Evolutionary conservation across 2,113 vertebrate species (phyloP), one percentile per base, ranked within the genome.

Genomic region (Sprattus sprattus): DNA sequence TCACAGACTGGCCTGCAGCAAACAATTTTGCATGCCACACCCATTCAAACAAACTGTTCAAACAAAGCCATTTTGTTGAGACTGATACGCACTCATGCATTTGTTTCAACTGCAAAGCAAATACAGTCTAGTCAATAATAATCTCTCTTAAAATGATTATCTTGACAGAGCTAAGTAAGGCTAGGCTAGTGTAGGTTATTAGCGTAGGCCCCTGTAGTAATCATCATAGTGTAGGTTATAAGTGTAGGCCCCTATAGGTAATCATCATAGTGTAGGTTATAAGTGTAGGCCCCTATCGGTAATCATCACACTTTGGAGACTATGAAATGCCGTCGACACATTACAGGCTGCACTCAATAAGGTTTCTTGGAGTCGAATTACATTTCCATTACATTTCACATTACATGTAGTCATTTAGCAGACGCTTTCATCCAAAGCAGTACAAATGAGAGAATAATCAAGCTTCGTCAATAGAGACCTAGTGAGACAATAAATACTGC

Each of bases 1-100:
- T 2, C 71, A 78, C 11, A 78, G 6, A 28, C n/a, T 78, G 32
- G 32, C 71, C 71, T 78, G 71, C 71, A 78, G 71, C 71, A 78
- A 78, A 78, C 71, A 39, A 11, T 75, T 75, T 75, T 75, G 67
- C 25, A 28, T 75, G 67, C 67, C 67, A 13, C 67, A 39, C 67
- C 67, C 67, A 39, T 32, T 78, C 71, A 78, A 78, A 78, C 71
- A 78, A 15, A 32, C 71, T 78, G 71, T 39, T 32, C 71, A 78
- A 78, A 78, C 71, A 78, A 5, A 78, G 71, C 13, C 71, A 15
- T 78, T 78, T 78, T 32, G 7, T 15, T 11, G 10, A 4, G 3
- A 15, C 3, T 39, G 11, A 32, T 78, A 39, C 1, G 11, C 28
- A 75, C 10, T 75, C 25, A 75, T 75, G 67, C 4, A 10, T 44